Evolutionary conservation across 1,140 invertebrate genomes (phyloP), one percentile per base, ranked within the genome.

Genomic region (Plodia interpunctella): DNA sequence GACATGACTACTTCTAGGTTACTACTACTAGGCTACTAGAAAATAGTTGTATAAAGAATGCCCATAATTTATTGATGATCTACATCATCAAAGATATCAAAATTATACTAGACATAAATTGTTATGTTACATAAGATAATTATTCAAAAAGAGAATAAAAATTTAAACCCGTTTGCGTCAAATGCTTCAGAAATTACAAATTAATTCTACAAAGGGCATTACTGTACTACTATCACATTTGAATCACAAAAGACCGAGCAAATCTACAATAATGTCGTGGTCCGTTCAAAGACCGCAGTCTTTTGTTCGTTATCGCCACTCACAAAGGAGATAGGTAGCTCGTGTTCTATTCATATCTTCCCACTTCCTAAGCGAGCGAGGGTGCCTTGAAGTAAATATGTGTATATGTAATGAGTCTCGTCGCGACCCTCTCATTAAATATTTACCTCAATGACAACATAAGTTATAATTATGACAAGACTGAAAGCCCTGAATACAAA

Each of bases 331-430:
- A 44, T 10, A 44, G 21, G 38, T 44, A 15, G 13, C 38, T 44
- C 30, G 30, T 32, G 10, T 44, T 44, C 38, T 44, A 44, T 44
- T 44, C 38, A 44, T 56, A 38, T 6, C 15, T 44, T 15, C 13
- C 38, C 38, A 44, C n/a, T n/a, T n/a, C n/a, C n/a, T n/a, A n/a
- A n/a, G n/a, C 10, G 38, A 44, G 13, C 38, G 57, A 25, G 50
- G 49, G 28, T 55, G 44, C 51, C 55, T 60, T 57, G 32, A 21
- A 0, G 21, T 44, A 35, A n/a, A 18, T 25, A 35, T 56, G 13
- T 55, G 15, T 61, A 63, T 57, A 38, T 70, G 59, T 18, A 19
- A 44, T 35, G 35, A 32, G 30, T 32, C n/a, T n/a, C n/a, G n/a
- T n/a, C n/a, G 30, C 30, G 30, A 32, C 30, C 30, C 30, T 32